These are phyloP conservation scores for Adelphocoris suturalis DNA, from an alignment of 2,888 invertebrate genomes.

Conservation along the genomic window DNA sequence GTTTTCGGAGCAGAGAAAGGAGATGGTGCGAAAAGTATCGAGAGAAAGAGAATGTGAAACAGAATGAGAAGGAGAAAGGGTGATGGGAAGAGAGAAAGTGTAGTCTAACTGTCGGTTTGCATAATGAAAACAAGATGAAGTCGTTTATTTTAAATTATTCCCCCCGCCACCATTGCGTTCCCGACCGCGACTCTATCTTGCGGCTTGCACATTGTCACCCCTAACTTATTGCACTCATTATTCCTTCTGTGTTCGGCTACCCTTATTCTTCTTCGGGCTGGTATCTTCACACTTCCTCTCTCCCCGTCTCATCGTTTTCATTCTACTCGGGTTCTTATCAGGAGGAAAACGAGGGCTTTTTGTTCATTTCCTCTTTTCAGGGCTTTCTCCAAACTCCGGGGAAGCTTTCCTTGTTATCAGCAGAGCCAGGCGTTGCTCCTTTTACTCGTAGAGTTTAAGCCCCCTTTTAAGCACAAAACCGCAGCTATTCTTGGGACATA, in stretches of 20 bases:
- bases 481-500: conserved; percentile 38
- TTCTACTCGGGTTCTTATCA: conserved; percentile 52
- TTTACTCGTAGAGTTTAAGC: conserved; percentile 40
- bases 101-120: conserved; percentile 72
- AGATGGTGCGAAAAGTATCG: conserved; percentile 14
- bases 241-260: conserved; percentile 64
- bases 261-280: conserved; percentile 45
- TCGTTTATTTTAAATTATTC: conserved; percentile 75
- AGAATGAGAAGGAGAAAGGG: conserved; percentile 59
- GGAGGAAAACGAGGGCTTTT: conserved; percentile 65
- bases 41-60: conserved; percentile 63
- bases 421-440: conserved; percentile 42
- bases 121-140: conserved; percentile 75
- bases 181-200: conserved; percentile 73
- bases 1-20: conserved; percentile 54
- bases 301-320: conserved; percentile 60
- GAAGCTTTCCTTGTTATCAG: conserved; percentile 62
- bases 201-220: conserved; percentile 73
- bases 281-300: conserved; percentile 62
- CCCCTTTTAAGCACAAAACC: conserved; percentile 44
- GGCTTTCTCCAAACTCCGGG: not conserved
- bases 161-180: conserved; percentile 18
- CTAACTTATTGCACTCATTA: conserved; percentile 75
- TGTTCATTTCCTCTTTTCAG: conserved; percentile 70
- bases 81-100: conserved; percentile 58